Evolutionary conservation across 1,140 invertebrate species (phyloP).

Genomic region (Oryctes rhinoceros): DNA sequence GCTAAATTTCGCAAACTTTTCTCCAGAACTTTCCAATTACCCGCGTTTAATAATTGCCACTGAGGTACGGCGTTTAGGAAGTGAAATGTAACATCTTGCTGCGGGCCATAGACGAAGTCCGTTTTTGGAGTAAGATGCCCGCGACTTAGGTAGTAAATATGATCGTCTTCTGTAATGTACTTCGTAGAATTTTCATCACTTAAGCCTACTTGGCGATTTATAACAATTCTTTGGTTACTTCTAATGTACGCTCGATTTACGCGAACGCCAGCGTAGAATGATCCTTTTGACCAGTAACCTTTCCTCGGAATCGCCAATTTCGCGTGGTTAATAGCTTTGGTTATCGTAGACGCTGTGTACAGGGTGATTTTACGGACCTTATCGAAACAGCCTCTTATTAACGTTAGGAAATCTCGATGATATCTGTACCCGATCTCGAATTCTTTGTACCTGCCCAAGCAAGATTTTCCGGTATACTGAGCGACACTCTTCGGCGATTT

Average conservation of each 20-base stretch:
- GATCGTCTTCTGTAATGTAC: constrained; percentile 50
- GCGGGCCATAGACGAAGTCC: constrained; percentile 69
- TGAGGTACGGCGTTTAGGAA: constrained; percentile 72
- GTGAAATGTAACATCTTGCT: constrained; percentile 68
- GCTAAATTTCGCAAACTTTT: constrained; percentile 50
- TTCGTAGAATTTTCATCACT: constrained; percentile 46
- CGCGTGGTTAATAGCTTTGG: neutral
- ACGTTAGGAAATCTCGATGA: neutral
- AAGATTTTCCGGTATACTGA: neutral
- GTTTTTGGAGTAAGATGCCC: constrained; percentile 75
- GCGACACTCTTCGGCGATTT: neutral
- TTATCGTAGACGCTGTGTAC: neutral
- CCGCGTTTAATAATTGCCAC: constrained; percentile 73
- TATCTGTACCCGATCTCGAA: constrained; percentile 1
- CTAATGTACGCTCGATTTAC: constrained; percentile 53
- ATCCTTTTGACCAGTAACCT: neutral
- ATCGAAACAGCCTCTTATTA: constrained; percentile 1
- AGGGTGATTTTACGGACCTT: neutral
- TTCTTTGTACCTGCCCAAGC: neutral
- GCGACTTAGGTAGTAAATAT: constrained; percentile 65
- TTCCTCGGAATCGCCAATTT: neutral
- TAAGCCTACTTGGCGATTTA: constrained; percentile 55
- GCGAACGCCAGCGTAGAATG: neutral
- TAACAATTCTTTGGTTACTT: constrained; percentile 49
- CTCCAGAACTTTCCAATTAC: constrained; percentile 68